Conservation (phyloP, 2,888 invertebrate species). For the Caenorhabditis wallacei region DNA sequence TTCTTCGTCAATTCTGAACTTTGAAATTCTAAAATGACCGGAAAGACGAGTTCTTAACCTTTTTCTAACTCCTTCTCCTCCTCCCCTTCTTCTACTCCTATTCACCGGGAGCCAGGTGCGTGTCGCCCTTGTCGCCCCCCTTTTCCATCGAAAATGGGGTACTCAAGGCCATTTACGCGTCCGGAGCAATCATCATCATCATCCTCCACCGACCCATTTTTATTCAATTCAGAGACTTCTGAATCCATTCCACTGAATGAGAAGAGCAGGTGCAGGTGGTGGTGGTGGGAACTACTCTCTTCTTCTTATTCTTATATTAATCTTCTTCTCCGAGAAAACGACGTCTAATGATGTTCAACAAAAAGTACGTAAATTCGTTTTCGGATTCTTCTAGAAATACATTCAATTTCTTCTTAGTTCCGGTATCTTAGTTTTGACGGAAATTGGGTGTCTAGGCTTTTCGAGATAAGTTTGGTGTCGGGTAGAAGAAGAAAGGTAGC, state of each 20-base stretch:
- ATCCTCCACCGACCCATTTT: neutral
- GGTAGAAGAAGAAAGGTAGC: no score
- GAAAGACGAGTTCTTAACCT: neutral
- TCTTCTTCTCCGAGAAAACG: neutral
- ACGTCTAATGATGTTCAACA: slow-evolving; percentile 10
- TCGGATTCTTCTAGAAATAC: neutral
- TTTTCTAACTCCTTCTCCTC: neutral
- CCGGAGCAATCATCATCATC: slow-evolving; percentile 3
- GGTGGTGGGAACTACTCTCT: no score
- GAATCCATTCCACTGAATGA: neutral
- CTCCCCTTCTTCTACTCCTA: neutral
- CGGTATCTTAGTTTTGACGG: neutral
- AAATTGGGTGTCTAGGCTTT: no score
- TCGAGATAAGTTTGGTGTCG: no score
- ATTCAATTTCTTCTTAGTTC: neutral
- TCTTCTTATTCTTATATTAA: neutral
- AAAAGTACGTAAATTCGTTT: neutral
- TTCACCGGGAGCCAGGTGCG: neutral
- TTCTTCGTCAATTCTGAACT: no score
- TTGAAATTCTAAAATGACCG: no score
- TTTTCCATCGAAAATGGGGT: neutral
- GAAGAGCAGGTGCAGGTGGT: neutral
- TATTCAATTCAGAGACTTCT: neutral
- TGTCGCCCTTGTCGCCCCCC: neutral
- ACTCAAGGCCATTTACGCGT: slow-evolving; percentile 4